phyloP scores from a whole-genome alignment of 2,113 vertebrate species.

The Labeo rohita region DNA sequence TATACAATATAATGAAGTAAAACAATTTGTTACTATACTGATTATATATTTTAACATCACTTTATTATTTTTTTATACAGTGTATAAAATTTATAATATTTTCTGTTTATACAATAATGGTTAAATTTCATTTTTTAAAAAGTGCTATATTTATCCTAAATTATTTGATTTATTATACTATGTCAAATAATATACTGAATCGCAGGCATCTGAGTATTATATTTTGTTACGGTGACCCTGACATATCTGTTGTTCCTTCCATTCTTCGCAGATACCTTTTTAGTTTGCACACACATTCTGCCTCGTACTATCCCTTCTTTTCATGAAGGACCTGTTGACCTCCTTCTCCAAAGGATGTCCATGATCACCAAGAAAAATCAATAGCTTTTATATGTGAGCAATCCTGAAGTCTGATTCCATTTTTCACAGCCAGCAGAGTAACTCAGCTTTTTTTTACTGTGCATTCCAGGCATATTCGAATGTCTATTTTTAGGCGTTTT shows the following conservation, averaged over 20 bases:
- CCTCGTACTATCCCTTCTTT: background rate
- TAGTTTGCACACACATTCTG: conserved; percentile 4
- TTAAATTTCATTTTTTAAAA: background rate
- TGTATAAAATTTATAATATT: background rate
- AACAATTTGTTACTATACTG: background rate
- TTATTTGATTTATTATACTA: background rate
- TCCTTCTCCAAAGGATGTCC: conserved; percentile 4
- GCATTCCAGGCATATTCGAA: background rate
- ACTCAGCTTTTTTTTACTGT: background rate
- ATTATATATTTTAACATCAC: background rate
- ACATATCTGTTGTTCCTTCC: background rate
- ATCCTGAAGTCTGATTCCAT: conserved; percentile 14
- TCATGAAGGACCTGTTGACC: conserved; percentile 22
- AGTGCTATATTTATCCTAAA: background rate
- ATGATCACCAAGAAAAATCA: conserved; percentile 19
- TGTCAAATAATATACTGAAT: background rate
- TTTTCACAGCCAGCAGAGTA: background rate
- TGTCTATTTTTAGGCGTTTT: background rate
- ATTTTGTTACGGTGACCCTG: background rate
- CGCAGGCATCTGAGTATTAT: background rate
- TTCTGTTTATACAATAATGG: background rate
- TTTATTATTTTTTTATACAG: background rate
- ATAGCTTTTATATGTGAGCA: conserved; percentile 30
- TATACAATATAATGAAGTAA: background rate
- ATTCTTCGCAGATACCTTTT: background rate